These are phyloP conservation scores for Ibidorhyncha struthersii DNA, from an alignment of 2,113 vertebrate genomes.

Conservation along the genomic window DNA sequence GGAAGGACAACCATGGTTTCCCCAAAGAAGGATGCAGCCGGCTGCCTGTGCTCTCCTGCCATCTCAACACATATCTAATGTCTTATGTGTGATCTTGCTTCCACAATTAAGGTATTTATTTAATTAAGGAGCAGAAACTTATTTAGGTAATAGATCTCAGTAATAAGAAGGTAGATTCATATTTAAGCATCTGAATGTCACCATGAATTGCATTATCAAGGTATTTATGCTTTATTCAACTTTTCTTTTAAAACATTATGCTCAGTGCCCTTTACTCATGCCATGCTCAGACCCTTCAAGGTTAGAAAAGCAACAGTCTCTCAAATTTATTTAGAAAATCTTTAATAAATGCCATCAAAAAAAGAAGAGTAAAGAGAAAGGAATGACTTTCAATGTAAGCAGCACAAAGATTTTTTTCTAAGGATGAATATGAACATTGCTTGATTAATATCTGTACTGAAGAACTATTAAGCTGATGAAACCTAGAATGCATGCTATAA, in stretches of 20 bases:
- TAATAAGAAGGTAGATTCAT: background rate
- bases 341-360: background rate
- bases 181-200: background rate
- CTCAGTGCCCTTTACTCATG: background rate
- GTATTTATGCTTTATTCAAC: background rate
- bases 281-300: background rate
- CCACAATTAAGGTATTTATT: background rate
- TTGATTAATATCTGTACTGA: background rate
- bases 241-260: background rate
- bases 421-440: background rate
- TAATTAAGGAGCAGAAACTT: background rate
- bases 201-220: background rate
- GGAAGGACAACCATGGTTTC: background rate
- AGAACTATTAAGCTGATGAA: background rate
- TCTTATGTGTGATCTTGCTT: background rate
- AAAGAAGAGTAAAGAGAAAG: background rate
- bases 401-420: background rate
- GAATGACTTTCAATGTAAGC: background rate
- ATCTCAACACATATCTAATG: background rate
- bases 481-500: background rate
- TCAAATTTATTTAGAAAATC: background rate
- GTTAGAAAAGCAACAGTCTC: background rate
- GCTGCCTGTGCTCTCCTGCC: background rate
- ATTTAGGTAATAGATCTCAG: background rate
- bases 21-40: background rate